Conservation (phyloP, 2,113 vertebrate species). For the Emydocephalus ijimae region DNA sequence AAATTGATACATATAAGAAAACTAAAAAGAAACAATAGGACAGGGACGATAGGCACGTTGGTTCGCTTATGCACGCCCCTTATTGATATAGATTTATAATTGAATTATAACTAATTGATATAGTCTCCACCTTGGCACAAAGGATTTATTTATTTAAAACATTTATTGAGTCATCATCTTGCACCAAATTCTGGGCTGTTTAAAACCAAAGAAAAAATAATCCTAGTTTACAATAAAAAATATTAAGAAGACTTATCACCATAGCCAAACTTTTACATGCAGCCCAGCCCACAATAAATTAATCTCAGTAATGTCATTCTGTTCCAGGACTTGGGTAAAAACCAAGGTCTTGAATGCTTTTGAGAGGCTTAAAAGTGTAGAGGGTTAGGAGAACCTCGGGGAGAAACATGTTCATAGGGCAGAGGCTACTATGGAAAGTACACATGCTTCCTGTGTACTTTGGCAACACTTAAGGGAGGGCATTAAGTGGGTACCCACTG, state of each 20-base stretch:
- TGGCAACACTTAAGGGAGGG: background rate
- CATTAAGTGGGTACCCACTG: background rate
- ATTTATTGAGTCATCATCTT: background rate
- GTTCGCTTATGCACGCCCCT: too few species aligned
- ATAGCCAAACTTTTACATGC: background rate
- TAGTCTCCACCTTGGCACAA: background rate
- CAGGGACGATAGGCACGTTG: too few species aligned
- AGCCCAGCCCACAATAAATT: background rate
- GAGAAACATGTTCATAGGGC: background rate
- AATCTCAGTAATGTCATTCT: background rate
- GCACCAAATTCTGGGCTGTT: background rate
- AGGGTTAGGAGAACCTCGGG: background rate
- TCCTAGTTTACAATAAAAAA: background rate
- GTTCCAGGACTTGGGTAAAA: background rate
- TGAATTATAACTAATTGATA: background rate
- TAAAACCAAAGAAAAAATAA: background rate
- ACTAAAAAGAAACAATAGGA: too few species aligned
- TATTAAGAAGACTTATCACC: background rate
- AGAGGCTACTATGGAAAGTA: background rate
- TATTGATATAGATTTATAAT: too few species aligned
- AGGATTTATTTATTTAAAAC: background rate
- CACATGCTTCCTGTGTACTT: background rate
- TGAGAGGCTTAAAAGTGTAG: background rate
- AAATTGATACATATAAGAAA: too few species aligned
- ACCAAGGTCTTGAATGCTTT: background rate